Conservation (phyloP, 2,113 vertebrate genomes). For the Heteronetta atricapilla region DNA sequence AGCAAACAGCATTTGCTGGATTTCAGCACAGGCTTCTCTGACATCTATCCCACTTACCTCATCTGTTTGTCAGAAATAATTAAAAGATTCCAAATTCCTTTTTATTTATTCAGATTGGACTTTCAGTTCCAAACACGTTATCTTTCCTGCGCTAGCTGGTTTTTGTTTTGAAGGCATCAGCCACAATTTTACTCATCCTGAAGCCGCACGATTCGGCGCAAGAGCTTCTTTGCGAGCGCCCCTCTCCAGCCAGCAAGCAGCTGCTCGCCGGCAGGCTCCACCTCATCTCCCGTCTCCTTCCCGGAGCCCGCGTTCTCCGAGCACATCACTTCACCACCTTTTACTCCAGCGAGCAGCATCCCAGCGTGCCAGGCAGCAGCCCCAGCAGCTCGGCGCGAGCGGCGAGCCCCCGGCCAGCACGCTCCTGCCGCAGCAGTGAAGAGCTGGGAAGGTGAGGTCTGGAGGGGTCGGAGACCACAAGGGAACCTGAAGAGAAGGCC, state of each 20-base stretch:
- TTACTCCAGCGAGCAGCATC: background rate
- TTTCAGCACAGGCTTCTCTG: background rate
- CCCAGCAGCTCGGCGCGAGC: too few relatives aligned
- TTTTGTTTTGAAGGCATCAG: background rate
- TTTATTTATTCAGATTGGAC: background rate
- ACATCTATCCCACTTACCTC: background rate
- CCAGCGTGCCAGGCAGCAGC: background rate
- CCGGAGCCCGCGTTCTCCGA: fast-evolving
- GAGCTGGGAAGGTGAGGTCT: background rate
- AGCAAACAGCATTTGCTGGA: fast-evolving
- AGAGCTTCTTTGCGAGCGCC: background rate
- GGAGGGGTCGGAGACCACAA: background rate
- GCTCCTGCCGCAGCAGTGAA: too few relatives aligned
- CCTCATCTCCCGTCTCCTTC: background rate
- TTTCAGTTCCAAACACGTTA: background rate
- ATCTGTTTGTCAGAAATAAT: background rate
- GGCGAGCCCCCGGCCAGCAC: too few relatives aligned
- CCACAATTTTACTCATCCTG: background rate
- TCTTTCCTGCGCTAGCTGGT: background rate
- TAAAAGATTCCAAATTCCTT: background rate
- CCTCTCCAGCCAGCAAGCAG: background rate
- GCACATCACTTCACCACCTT: background rate
- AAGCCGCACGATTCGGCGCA: background rate
- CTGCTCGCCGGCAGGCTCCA: background rate
- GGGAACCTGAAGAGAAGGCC: background rate